Evolutionary conservation across 2,888 invertebrate genomes (phyloP).

Genomic region (Auanema freiburgensis): DNA sequence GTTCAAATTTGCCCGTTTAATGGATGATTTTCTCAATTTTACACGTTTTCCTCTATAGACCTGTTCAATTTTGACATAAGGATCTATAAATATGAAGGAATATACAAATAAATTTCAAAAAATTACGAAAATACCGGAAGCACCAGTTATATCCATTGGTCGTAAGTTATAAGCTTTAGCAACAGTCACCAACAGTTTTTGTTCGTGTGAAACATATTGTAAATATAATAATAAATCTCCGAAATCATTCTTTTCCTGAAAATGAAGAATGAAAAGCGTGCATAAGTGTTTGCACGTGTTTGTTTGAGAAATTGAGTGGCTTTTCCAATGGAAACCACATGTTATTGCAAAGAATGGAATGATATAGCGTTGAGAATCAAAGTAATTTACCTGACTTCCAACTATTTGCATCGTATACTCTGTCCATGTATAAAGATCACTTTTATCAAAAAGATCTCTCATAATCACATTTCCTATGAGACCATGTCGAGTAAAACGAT

Average conservation of each 20-base stretch:
- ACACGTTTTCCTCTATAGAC: constrained; percentile 84
- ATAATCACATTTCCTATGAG: constrained; percentile 81
- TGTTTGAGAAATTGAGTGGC: background rate
- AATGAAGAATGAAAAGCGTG: constrained; percentile 3
- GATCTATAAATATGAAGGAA: constrained; percentile 72
- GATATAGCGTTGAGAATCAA: too few species aligned
- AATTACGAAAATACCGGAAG: constrained; percentile 75
- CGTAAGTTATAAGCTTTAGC: constrained; percentile 88
- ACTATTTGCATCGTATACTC: constrained; percentile 84
- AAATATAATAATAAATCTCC: constrained; percentile 89
- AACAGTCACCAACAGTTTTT: constrained; percentile 83
- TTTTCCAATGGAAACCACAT: too few species aligned
- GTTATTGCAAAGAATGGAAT: too few species aligned
- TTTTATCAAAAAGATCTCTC: constrained; percentile 78
- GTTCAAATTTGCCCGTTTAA: constrained; percentile 70
- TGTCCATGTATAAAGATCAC: constrained; percentile 79
- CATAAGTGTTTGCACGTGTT: background rate
- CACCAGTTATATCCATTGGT: constrained; percentile 90
- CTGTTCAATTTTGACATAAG: constrained; percentile 88
- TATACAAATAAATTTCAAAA: background rate
- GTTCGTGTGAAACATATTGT: constrained; percentile 87
- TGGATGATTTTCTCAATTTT: constrained; percentile 89
- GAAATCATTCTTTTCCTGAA: constrained; percentile 80
- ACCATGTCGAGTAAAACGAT: constrained; percentile 83
- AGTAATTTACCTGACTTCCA: constrained; percentile 72